Percentiles rank a stretch among this genome's conserved stretches.
Conservation (phyloP, 1,140 invertebrate species). For the Pseudomyrmex pallidus region DNA sequence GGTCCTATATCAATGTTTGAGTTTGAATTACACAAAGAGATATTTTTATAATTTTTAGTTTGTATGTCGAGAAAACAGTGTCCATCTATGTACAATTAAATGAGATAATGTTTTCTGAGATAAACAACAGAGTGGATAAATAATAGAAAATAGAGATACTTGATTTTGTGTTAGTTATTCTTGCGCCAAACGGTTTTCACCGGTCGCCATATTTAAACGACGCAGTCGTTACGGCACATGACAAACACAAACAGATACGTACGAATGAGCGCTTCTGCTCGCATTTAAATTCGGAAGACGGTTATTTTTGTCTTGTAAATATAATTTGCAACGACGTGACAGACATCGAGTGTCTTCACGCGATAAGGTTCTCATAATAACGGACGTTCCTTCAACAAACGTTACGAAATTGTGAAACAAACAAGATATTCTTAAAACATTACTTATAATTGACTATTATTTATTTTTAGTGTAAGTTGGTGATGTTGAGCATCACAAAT, state of each 20-base stretch:
- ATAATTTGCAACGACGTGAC: too few species aligned
- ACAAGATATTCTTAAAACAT: too few species aligned
- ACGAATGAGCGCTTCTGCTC: constrained; percentile 18
- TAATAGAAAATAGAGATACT: background rate
- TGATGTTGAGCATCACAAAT: too few species aligned
- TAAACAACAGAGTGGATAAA: background rate
- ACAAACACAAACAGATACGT: constrained; percentile 21
- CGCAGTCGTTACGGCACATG: constrained; percentile 8
- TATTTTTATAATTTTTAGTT: background rate
- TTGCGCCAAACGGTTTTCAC: background rate
- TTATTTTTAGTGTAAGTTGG: too few species aligned
- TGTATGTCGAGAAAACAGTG: background rate
- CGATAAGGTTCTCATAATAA: too few species aligned
- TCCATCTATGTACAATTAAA: background rate
- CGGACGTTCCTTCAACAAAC: too few species aligned
- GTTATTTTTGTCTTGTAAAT: constrained; percentile 27
- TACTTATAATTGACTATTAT: too few species aligned
- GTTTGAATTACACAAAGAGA: too few species aligned
- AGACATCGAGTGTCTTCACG: too few species aligned
- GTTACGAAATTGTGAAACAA: too few species aligned
- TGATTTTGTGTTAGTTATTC: background rate
- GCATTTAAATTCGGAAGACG: constrained; percentile 17
- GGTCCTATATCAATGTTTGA: background rate
- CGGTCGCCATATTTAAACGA: constrained; percentile 13
- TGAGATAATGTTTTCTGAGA: background rate